Evolutionary conservation across 2,797 vertebrate species (phyloP).

Genomic region (Dendrocincla tyrannina): DNA sequence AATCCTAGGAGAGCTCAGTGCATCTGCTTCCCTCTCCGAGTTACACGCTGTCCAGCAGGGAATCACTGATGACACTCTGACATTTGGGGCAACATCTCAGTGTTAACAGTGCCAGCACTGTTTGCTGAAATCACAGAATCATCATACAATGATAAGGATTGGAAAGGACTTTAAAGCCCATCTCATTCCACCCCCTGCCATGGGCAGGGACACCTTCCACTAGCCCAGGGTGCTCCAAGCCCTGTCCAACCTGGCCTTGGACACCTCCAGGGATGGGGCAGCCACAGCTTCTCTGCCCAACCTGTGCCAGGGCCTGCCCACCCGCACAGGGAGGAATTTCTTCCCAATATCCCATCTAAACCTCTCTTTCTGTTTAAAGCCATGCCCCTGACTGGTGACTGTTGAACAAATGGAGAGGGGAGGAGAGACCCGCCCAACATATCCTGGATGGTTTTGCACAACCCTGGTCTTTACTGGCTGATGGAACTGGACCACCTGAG

Average conservation of each 20-base stretch:
- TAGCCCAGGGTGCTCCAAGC: background rate
- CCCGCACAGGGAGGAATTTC: background rate
- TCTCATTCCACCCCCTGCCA: background rate
- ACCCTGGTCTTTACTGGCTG: background rate
- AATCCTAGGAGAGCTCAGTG: background rate
- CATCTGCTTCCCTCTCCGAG: background rate
- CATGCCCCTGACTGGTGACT: background rate
- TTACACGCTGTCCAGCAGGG: background rate
- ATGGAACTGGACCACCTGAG: background rate
- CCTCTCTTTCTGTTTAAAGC: background rate
- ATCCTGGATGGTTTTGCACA: background rate
- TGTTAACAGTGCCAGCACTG: accelerated
- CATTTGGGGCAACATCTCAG: background rate
- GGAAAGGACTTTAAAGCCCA: background rate
- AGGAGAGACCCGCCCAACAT: background rate
- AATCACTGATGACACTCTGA: background rate
- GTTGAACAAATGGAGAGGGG: background rate
- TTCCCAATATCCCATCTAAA: background rate
- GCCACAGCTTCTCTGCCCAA: background rate
- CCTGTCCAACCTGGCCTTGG: background rate
- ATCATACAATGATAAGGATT: background rate
- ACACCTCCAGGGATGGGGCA: background rate
- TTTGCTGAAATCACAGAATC: background rate
- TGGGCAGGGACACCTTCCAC: background rate
- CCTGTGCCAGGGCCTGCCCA: background rate